Evolutionary conservation across 2,888 invertebrate genomes (phyloP).

Genomic region (Nasonia oneida): DNA sequence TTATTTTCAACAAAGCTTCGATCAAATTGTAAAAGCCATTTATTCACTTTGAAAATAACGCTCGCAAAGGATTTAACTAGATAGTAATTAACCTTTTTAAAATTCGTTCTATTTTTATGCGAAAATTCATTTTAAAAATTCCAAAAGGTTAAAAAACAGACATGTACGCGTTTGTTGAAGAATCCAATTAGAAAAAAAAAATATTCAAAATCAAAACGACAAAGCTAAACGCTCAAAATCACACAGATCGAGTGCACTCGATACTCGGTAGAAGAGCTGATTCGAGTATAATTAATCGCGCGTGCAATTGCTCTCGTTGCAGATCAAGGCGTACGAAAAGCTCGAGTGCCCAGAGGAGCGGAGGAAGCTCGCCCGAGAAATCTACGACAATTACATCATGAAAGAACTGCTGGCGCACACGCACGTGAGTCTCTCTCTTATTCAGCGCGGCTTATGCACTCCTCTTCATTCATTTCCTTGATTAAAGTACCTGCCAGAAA

Average conservation of each 20-base stretch:
- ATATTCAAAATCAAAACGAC: too few species aligned
- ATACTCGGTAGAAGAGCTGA: not conserved
- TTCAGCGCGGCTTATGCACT: not conserved
- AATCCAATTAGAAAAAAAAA: too few species aligned
- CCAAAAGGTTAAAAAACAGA: too few species aligned
- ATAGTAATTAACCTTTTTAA: too few species aligned
- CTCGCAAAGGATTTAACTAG: too few species aligned
- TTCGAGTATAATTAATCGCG: conserved; percentile 6
- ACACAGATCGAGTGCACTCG: not conserved
- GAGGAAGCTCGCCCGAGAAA: conserved; percentile 95
- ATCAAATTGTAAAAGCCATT: too few species aligned
- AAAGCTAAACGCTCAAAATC: not conserved
- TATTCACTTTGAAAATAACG: too few species aligned
- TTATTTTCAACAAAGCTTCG: too few species aligned
- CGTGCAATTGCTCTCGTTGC: conserved; percentile 67
- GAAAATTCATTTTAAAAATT: too few species aligned
- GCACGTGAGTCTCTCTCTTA: conserved; percentile 87
- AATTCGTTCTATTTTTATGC: too few species aligned
- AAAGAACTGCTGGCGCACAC: conserved; percentile 99
- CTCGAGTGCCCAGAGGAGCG: conserved; percentile 98
- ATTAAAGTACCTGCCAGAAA: conserved; percentile 29
- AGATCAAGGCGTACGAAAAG: conserved; percentile 99
- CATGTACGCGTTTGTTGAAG: too few species aligned
- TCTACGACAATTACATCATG: conserved; percentile 99
- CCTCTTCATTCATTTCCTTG: conserved; percentile 5